Evolutionary conservation across 2,113 vertebrate genomes (phyloP), one percentile per base, ranked within the genome.

Genomic region (Rutilus rutilus): DNA sequence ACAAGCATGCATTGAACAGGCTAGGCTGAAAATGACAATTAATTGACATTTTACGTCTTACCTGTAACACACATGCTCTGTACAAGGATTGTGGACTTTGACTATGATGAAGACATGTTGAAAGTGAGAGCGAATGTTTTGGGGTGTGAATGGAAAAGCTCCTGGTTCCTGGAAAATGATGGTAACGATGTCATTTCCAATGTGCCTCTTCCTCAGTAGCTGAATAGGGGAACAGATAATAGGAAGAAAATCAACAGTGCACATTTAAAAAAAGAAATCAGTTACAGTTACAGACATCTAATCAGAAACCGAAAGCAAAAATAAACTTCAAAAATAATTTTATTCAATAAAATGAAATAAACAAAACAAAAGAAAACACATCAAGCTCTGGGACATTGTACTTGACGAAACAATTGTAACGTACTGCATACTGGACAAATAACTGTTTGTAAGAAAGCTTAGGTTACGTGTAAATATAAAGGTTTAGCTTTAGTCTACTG

Each of bases 91-190:
- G 86, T 97, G 96, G 33, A 94, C 96, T 90, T 92, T 94, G 90
- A 97, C 94, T 21, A 97, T 96, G 92, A 97, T 95, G 89, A 97
- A 97, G 39, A 97, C 95, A 25, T 97, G 96, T 84, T 97, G 96
- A 87, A 97, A 97, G 88, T 97, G 96, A 27, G 96, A 97, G 82
- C 96, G 95, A 90, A 97, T 96, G 92, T 94, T 96, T 92, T 95
- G 95, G 50, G 96, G 96, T 85, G 96, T 96, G 86, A 97, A 97
- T 69, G 96, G 96, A 85, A 96, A 95, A 47, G 96, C 95, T 80
- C 96, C 96, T 0, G 96, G 96, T 91, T 97, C 96, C 93, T 97
- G 96, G 93, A 97, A 97, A 93, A 97, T 94, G 88, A 97, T 94
- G 82, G 96, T 97, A 89, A 97, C 96, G 77, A 97, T 97, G 90